Base-by-base conservation (phyloP, 1,140 invertebrate genomes). In the Aphis gossypii region DNA sequence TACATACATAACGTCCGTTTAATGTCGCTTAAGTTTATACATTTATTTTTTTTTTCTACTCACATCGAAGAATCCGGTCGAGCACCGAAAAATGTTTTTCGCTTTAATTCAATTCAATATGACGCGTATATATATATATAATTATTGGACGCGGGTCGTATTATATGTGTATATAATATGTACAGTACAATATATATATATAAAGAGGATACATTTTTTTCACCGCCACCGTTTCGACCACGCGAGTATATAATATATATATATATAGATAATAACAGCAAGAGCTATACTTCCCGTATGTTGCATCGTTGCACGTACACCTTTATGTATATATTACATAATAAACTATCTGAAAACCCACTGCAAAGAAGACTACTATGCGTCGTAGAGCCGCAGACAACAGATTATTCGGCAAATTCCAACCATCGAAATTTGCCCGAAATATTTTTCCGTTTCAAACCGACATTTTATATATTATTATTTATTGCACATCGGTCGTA, bases 1-100 rank as follows among this genome's bases (percentile, higher is more conserved):
- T 9, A 23, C 38, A 23, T 84, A 44, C 23, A 84, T 84, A 89
- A n/a, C 11, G 46, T 89, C 20, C 30, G 84, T 90, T 90, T 60
- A 60, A 90, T 60, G 38, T 90, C 88, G 88, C 54, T 60, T 90
- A 41, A 90, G 56, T 60, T 90, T 90, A 90, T 90, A 60, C 54
- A 89, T 89, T 54, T 44, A 54, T 56, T 90, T 56, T 56, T 89
- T 89, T 54, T 60, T 60, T 44, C 9, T 21, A 41, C 23, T 41
- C 51, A 23, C n/a, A 54, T 54, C 51, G 2, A 90, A 90, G 88
- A 90, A 90, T 90, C 88, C 54, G 88, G 88, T 90, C 88, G 38
- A 89, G 48, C 23, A 86, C 84, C 46, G 87, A 88, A 88, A 51
- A 88, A 90, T 60, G 54, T 60, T 60, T 90, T 90, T 60, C 21